Evolutionary conservation across 2,888 invertebrate species (phyloP).

Genomic region (Rhopalosiphum nymphaeae): DNA sequence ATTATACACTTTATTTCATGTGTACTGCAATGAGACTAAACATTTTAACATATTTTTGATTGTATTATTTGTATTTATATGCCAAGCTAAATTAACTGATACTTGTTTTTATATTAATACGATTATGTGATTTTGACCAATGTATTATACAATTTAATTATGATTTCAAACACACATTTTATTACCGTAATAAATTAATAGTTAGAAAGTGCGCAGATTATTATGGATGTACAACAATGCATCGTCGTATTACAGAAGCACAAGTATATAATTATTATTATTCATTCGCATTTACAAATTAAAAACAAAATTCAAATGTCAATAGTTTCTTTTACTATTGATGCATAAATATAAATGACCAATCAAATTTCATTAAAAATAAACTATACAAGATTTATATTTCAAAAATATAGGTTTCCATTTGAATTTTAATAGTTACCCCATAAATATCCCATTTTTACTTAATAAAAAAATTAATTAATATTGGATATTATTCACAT

Average conservation of each 20-base stretch:
- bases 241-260: background rate
- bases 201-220: background rate
- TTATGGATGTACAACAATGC: background rate
- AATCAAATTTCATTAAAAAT: too few species aligned
- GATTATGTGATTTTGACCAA: too few species aligned
- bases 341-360: too few species aligned
- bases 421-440: background rate
- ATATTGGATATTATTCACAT: too few species aligned
- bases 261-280: background rate
- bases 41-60: too few species aligned
- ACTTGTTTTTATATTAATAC: too few species aligned
- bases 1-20: too few species aligned
- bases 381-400: background rate
- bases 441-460: background rate
- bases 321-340: background rate
- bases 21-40: too few species aligned
- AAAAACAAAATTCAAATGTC: background rate
- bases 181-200: background rate
- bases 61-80: too few species aligned
- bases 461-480: too few species aligned
- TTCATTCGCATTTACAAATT: background rate
- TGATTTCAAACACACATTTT: background rate
- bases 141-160: too few species aligned
- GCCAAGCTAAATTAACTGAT: too few species aligned
- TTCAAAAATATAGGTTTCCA: background rate